Evolutionary conservation across 2,113 vertebrate species (phyloP).

Genomic region (Cochlearius cochlearius): DNA sequence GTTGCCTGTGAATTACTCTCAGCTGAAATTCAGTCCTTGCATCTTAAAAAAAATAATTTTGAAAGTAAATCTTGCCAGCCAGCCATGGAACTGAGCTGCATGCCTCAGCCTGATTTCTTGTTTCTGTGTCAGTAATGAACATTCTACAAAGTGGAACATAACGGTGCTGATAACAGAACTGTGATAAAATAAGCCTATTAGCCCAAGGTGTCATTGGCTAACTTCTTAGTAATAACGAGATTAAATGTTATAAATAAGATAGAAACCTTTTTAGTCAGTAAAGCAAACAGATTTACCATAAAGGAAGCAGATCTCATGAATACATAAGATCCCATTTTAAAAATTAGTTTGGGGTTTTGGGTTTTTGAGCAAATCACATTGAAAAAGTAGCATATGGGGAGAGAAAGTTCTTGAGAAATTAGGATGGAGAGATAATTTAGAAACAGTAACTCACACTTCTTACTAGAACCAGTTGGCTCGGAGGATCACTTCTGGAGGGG

Average conservation of each 20-base stretch:
- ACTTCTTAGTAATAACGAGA: not conserved
- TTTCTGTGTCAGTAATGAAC: not conserved
- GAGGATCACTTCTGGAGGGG: not conserved
- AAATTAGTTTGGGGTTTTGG: not conserved
- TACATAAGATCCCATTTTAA: not conserved
- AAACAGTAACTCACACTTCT: not conserved
- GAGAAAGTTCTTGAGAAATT: not conserved
- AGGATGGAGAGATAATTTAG: not conserved
- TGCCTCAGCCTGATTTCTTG: not conserved
- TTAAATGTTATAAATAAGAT: constrained; percentile 11
- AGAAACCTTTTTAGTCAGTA: not conserved
- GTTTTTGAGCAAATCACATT: not conserved
- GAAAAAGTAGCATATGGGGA: not conserved
- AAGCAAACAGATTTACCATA: not conserved
- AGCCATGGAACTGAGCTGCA: not conserved
- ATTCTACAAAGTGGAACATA: not conserved
- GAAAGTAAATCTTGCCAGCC: not conserved
- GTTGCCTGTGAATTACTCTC: not conserved
- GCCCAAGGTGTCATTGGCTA: constrained; percentile 20
- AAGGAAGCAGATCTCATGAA: not conserved
- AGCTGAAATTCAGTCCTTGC: not conserved
- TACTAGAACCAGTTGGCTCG: not conserved
- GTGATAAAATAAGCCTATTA: constrained; percentile 30
- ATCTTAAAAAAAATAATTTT: not conserved
- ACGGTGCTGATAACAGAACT: not conserved